Conservation (phyloP, 2,113 vertebrate genomes). For the Tenebrosternarchus preto region DNA sequence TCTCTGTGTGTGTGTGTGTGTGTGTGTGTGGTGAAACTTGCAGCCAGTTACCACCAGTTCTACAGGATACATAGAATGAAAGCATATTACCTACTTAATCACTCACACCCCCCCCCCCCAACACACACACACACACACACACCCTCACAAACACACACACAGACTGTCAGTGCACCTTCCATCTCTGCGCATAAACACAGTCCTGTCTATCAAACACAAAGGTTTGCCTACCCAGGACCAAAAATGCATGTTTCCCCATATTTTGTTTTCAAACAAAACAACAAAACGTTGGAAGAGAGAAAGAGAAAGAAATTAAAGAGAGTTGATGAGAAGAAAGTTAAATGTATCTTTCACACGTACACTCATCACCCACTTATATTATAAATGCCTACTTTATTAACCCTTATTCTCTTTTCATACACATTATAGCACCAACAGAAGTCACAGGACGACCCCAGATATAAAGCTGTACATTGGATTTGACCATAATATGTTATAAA, state of each 20-base stretch:
- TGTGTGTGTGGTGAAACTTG: not conserved
- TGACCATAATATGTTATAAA: too few species aligned
- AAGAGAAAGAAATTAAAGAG: not conserved
- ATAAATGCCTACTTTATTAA: too few species aligned
- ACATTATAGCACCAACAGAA: too few species aligned
- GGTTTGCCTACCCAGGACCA: conserved; percentile 35
- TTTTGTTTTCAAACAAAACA: not conserved
- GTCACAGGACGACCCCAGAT: too few species aligned
- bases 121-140: conserved; percentile 30
- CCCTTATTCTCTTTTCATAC: too few species aligned
- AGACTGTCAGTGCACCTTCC: conserved; percentile 28
- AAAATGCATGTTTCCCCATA: conserved; percentile 17
- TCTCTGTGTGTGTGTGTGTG: conserved; percentile 24
- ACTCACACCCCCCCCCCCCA: too few species aligned
- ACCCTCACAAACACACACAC: too few species aligned
- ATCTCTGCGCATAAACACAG: conserved; percentile 43
- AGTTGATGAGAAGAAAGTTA: too few species aligned
- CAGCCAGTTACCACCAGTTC: conserved; percentile 51
- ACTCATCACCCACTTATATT: too few species aligned
- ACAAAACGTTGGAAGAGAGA: not conserved
- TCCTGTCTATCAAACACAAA: conserved; percentile 37
- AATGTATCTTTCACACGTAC: too few species aligned
- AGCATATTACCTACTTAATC: too few species aligned
- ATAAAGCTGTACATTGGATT: too few species aligned
- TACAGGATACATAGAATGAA: conserved; percentile 60